Percentiles rank a stretch among this genome's conserved stretches.
phyloP scores from a whole-genome alignment of 2,797 vertebrate genomes.

The Microchirus variegatus region DNA sequence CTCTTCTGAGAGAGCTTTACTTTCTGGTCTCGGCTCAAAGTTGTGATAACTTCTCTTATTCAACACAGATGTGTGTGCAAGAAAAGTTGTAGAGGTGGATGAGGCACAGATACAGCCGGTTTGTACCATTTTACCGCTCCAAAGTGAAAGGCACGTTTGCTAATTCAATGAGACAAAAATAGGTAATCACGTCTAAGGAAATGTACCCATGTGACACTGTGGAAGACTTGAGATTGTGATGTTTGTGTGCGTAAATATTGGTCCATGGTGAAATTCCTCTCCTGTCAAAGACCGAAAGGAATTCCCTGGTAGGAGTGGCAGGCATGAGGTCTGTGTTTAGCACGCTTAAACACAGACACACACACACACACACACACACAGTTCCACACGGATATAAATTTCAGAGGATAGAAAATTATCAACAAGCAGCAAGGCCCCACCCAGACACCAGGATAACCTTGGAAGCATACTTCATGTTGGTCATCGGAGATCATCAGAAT shows the following conservation, averaged over 20 bases:
- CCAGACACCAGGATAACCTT: conserved; percentile 70
- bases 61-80: conserved; percentile 28
- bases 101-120: conserved; percentile 14
- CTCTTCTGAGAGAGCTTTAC: conserved; percentile 21
- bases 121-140: background rate
- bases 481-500: conserved; percentile 74
- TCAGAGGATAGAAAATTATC: conserved; percentile 28
- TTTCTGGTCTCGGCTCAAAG: conserved; percentile 4
- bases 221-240: conserved; percentile 9
- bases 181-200: background rate
- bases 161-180: conserved; percentile 1
- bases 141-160: background rate
- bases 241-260: conserved; percentile 59
- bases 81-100: background rate
- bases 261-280: conserved; percentile 67
- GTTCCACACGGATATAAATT: conserved; percentile 12
- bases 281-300: conserved; percentile 75
- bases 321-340: conserved; percentile 70
- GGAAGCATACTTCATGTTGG: conserved; percentile 67
- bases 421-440: conserved; percentile 52
- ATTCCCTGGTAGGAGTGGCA: conserved; percentile 78
- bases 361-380: conserved; percentile 16
- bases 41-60: conserved; percentile 30
- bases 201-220: background rate
- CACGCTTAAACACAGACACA: conserved; percentile 44